These are phyloP conservation scores for Andrena bicolor DNA, from an alignment of 2,888 invertebrate species.

Conservation along the genomic window DNA sequence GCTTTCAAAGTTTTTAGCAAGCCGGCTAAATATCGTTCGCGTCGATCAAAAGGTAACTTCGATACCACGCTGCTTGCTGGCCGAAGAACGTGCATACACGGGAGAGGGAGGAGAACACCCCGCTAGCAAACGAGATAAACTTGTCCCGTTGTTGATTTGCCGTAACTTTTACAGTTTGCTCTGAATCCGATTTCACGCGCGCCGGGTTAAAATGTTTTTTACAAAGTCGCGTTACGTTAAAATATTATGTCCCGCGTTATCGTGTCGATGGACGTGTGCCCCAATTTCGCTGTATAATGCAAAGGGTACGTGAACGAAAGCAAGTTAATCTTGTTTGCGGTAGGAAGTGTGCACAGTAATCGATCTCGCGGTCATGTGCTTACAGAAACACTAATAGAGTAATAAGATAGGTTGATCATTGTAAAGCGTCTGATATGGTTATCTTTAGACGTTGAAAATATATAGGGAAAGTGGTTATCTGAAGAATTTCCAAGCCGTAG, in stretches of 20 bases:
- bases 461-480: no score
- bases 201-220: not conserved
- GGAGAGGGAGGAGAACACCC: not conserved
- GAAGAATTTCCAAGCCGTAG: no score
- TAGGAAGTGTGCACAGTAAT: not conserved
- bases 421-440: no score
- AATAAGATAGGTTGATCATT: no score
- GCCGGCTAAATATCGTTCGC: constrained; percentile 12
- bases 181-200: constrained; percentile 9
- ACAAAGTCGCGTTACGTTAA: not conserved
- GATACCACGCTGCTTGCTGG: not conserved
- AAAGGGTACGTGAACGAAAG: not conserved
- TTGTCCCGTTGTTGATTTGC: constrained; percentile 21
- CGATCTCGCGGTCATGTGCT: not conserved
- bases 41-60: not conserved
- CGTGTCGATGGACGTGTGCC: not conserved
- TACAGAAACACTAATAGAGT: constrained; percentile 1
- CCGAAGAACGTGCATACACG: not conserved
- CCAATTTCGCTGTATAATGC: not conserved
- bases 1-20: constrained; percentile 23
- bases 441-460: no score
- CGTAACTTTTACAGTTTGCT: not conserved
- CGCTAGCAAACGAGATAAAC: constrained; percentile 14
- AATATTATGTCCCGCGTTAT: not conserved
- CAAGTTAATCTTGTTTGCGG: constrained; percentile 10